Percentiles rank a stretch among this genome's conserved stretches.
Evolutionary conservation across 2,113 vertebrate species (phyloP).

Genomic region (Albula glossodonta): DNA sequence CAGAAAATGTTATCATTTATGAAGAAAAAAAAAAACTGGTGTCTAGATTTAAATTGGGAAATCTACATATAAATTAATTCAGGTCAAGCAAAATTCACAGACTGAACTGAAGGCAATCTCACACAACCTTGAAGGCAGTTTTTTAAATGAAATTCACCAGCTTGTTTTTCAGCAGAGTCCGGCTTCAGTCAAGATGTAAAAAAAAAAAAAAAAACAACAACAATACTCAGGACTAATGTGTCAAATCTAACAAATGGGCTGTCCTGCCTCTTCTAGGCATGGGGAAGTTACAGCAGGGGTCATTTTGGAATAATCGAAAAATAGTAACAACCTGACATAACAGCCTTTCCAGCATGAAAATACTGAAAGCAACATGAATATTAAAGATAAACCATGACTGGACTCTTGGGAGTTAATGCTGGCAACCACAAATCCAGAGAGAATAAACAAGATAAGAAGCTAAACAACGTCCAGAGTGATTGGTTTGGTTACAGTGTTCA

Average conservation of each 20-base stretch:
- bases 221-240: slow-evolving; percentile 28
- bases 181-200: slow-evolving; percentile 48
- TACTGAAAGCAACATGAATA: slow-evolving; percentile 13
- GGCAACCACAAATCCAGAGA: background rate
- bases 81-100: slow-evolving; percentile 70
- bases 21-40: slow-evolving; percentile 36
- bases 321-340: background rate
- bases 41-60: slow-evolving; percentile 68
- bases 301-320: background rate
- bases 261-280: background rate
- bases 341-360: background rate
- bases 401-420: background rate
- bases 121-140: slow-evolving; percentile 51
- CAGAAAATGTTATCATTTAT: slow-evolving; percentile 57
- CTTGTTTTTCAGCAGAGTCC: slow-evolving; percentile 61
- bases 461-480: background rate
- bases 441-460: background rate
- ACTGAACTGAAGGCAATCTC: slow-evolving; percentile 51
- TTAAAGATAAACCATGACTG: background rate
- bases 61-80: slow-evolving; percentile 73
- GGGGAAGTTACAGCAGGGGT: background rate
- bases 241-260: slow-evolving; percentile 55
- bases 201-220: slow-evolving; percentile 7
- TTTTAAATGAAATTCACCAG: slow-evolving; percentile 64
- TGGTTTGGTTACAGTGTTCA: background rate